phyloP scores from a whole-genome alignment of 1,140 invertebrate genomes.

The Atta cephalotes region DNA sequence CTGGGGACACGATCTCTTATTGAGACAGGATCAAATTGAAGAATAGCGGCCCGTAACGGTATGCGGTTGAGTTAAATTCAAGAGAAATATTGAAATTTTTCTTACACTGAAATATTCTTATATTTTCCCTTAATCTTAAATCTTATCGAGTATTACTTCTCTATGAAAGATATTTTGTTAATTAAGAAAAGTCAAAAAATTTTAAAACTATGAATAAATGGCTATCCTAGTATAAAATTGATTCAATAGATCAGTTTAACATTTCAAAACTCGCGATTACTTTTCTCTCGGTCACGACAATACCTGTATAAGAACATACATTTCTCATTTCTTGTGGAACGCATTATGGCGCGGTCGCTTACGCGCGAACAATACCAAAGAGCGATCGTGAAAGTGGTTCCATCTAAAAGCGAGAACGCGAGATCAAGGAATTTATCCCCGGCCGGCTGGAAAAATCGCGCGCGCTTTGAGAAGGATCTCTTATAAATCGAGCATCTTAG shows the following conservation, averaged over 20 bases:
- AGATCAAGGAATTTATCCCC: slow-evolving; percentile 62
- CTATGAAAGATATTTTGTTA: not conserved
- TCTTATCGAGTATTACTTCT: not conserved
- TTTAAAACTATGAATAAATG: not conserved
- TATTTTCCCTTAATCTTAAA: not conserved
- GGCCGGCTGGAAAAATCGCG: slow-evolving; percentile 61
- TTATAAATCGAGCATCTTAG: slow-evolving; percentile 71
- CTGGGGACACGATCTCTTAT: slow-evolving; percentile 62
- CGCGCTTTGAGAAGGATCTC: slow-evolving; percentile 49
- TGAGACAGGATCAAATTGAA: slow-evolving; percentile 68
- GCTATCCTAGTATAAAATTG: not conserved
- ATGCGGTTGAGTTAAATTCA: slow-evolving; percentile 12
- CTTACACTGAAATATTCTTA: not conserved
- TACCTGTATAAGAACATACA: slow-evolving; percentile 19
- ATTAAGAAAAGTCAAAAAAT: not conserved
- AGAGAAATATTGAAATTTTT: slow-evolving; percentile 2
- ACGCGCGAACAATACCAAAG: slow-evolving; percentile 59
- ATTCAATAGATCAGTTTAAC: not conserved
- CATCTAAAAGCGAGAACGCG: slow-evolving; percentile 52
- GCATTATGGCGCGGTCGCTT: slow-evolving; percentile 49
- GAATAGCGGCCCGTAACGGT: not conserved
- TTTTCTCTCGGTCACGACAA: not conserved
- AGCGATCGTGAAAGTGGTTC: slow-evolving; percentile 47
- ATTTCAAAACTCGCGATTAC: not conserved
- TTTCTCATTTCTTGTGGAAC: slow-evolving; percentile 46